A percentile compares a stretch with the other conserved stretches of the same genome.
Evolutionary conservation across 2,888 invertebrate genomes (phyloP).

Genomic region (Polyommatus iphigenia): DNA sequence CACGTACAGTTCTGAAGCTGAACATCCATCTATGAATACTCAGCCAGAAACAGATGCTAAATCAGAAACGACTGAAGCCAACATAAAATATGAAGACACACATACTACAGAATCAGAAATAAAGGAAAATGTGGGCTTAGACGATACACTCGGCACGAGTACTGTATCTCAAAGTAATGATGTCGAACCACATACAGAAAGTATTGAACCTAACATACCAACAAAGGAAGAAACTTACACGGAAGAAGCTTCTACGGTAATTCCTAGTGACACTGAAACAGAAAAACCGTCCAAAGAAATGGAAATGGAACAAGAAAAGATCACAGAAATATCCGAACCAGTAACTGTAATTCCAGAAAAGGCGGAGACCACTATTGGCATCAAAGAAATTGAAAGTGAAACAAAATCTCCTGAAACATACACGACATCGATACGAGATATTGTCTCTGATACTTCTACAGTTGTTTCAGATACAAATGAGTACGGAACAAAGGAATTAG

Average conservation of each 20-base stretch:
- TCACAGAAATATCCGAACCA: neutral
- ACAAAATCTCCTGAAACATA: constrained; percentile 5
- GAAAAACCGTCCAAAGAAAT: constrained; percentile 30
- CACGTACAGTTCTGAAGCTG: constrained; percentile 26
- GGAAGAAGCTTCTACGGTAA: constrained; percentile 8
- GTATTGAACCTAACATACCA: constrained; percentile 30
- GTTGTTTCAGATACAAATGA: neutral
- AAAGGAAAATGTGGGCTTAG: neutral
- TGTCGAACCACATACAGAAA: constrained; percentile 18
- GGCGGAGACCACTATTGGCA: neutral
- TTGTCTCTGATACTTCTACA: neutral
- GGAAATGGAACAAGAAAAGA: constrained; percentile 35
- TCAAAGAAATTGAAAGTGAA: constrained; percentile 5
- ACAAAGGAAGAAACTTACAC: constrained; percentile 26
- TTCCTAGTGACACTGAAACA: constrained; percentile 31
- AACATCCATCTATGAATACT: neutral
- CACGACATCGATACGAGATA: constrained; percentile 2
- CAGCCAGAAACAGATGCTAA: constrained; percentile 2
- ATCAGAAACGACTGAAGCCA: constrained; percentile 3
- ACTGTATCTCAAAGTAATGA: neutral
- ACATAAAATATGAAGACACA: constrained; percentile 24
- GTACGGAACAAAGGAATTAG: neutral
- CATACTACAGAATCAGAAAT: constrained; percentile 26
- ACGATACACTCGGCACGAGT: neutral
- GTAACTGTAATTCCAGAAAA: constrained; percentile 22